Conservation (phyloP, 2,888 invertebrate species). For the Mechanitis messenoides region DNA sequence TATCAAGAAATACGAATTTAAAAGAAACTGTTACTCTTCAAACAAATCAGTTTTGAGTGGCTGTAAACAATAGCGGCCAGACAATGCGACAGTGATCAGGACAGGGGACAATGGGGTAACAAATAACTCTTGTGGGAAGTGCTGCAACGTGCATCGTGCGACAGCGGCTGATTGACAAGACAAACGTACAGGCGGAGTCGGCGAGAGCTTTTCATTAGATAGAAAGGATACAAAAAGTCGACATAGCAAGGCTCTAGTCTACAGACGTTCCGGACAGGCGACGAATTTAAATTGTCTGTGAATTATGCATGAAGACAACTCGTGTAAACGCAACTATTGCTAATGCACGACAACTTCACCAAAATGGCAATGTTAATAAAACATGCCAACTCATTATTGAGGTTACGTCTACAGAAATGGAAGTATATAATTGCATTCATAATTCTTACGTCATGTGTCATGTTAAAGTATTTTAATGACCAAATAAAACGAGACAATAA, state of each 20-base stretch:
- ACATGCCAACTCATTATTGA: constrained; percentile 31
- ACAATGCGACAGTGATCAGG: constrained; percentile 67
- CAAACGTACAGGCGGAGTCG: constrained; percentile 59
- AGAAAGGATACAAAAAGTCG: constrained; percentile 55
- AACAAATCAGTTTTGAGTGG: constrained; percentile 61
- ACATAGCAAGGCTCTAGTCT: constrained; percentile 34
- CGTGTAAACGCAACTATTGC: constrained; percentile 34
- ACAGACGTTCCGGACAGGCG: constrained; percentile 31
- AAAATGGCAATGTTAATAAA: constrained; percentile 35
- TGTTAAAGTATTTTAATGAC: constrained; percentile 49
- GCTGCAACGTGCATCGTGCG: constrained; percentile 45
- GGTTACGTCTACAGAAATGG: constrained; percentile 27
- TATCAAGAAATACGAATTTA: constrained; percentile 22
- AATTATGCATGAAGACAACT: constrained; percentile 58
- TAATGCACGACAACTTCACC: constrained; percentile 27
- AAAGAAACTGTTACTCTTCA: constrained; percentile 51
- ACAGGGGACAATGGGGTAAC: constrained; percentile 66
- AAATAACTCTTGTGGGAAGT: constrained; percentile 65
- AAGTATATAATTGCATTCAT: constrained; percentile 16
- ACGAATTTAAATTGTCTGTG: constrained; percentile 49
- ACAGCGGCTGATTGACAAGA: constrained; percentile 65
- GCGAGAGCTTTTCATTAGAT: constrained; percentile 62
- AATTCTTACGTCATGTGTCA: constrained; percentile 11
- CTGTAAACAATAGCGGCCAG: constrained; percentile 67
- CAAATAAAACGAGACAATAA: no score